Conservation (phyloP, 2,113 vertebrate genomes). For the Nycticorax nycticorax region DNA sequence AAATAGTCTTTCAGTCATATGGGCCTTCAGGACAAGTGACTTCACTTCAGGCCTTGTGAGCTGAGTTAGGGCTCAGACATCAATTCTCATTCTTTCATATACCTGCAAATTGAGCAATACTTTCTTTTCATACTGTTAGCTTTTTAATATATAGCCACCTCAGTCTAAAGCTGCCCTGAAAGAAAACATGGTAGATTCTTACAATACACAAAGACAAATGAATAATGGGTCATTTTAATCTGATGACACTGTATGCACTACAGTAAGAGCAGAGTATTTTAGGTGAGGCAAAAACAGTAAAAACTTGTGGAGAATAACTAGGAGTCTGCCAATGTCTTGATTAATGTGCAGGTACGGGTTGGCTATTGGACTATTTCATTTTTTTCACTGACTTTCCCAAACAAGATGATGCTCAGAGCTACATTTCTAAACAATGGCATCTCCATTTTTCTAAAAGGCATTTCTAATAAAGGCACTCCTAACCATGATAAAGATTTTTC, state of each 20-base stretch:
- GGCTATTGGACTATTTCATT: not conserved
- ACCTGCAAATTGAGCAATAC: slow-evolving; percentile 1
- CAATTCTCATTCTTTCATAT: slow-evolving; percentile 37
- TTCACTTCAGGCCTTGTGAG: slow-evolving; percentile 31
- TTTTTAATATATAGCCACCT: not conserved
- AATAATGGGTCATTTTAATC: not conserved
- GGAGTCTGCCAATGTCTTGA: not conserved
- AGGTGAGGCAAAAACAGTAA: not conserved
- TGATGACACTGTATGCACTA: not conserved
- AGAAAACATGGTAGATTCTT: not conserved
- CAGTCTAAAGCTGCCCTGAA: not conserved
- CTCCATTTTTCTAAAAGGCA: not conserved
- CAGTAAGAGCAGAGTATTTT: not conserved
- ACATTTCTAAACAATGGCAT: not conserved
- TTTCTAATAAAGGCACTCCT: not conserved
- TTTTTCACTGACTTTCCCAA: not conserved
- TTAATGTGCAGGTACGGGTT: accelerated
- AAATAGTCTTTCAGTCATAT: slow-evolving; percentile 52
- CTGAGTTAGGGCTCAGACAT: slow-evolving; percentile 13
- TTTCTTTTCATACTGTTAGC: slow-evolving; percentile 23
- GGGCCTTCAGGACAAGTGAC: slow-evolving; percentile 34
- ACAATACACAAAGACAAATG: not conserved
- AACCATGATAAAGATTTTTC: not conserved
- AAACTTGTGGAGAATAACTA: not conserved
- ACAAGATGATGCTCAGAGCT: not conserved